Percentiles rank a stretch among this genome's conserved stretches.
Conservation (phyloP, 2,797 vertebrate genomes). For the Sebastes reedi region DNA sequence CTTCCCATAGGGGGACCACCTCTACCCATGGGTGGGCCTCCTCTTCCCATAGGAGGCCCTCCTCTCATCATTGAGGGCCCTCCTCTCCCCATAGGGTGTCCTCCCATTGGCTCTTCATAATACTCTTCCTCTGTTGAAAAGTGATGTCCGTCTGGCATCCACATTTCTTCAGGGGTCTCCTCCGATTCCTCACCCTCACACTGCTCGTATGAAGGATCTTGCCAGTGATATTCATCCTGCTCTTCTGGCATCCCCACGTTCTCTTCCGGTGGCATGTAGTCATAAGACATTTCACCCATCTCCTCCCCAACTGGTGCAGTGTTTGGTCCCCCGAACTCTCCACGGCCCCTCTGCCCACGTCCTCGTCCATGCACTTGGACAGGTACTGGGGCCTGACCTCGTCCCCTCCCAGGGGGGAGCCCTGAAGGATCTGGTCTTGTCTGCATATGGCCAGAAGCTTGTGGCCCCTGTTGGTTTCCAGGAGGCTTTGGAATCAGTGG, state of each 20-base stretch:
- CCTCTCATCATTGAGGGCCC: conserved; percentile 42
- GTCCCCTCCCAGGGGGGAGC: conserved; percentile 64
- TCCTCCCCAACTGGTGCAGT: conserved; percentile 49
- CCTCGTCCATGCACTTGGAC: conserved; percentile 62
- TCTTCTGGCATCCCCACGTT: conserved; percentile 70
- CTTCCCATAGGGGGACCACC: conserved; percentile 1
- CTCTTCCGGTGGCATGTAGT: conserved; percentile 77
- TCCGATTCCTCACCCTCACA: conserved; percentile 78
- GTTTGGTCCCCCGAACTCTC: conserved; percentile 55
- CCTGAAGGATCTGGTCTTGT: conserved; percentile 52
- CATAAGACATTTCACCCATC: conserved; percentile 78
- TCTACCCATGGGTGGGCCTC: conserved; percentile 4
- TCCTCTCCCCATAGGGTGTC: conserved; percentile 73
- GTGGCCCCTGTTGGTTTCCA: conserved; percentile 42
- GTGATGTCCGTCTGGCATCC: conserved; percentile 86
- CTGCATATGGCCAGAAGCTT: conserved; percentile 42
- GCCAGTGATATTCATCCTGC: conserved; percentile 83
- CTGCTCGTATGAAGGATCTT: conserved; percentile 80
- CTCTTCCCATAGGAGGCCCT: conserved; percentile 21
- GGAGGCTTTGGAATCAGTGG: conserved; percentile 33
- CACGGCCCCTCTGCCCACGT: conserved; percentile 60
- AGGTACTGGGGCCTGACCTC: conserved; percentile 63
- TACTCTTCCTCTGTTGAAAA: conserved; percentile 76
- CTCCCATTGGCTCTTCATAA: conserved; percentile 82
- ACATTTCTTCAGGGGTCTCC: conserved; percentile 75